Conservation (phyloP, 2,113 vertebrate genomes). For the Sialia sialis region DNA sequence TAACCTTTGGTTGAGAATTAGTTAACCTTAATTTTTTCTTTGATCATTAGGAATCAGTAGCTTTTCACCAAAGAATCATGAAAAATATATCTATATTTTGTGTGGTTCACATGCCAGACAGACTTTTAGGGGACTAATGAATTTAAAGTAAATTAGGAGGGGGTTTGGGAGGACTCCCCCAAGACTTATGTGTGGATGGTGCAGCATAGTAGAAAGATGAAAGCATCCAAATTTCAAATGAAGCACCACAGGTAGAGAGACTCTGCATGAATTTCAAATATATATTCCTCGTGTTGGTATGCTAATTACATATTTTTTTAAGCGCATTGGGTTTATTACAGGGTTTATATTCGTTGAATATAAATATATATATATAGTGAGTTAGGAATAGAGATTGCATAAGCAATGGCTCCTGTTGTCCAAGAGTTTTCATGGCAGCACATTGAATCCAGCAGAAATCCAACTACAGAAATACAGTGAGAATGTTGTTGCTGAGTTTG, state of each 20-base stretch:
- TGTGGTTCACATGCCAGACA: neutral
- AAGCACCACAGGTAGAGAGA: neutral
- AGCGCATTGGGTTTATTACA: neutral
- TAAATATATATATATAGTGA: neutral
- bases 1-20: neutral
- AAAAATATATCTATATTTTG: neutral
- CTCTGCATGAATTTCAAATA: conserved; percentile 31
- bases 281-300: neutral
- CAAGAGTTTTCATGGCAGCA: neutral
- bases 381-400: neutral
- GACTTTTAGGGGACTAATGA: neutral
- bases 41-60: neutral
- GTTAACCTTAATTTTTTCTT: neutral
- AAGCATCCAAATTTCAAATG: neutral
- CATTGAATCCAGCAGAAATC: neutral
- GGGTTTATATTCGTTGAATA: too few relatives aligned
- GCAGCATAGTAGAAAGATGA: conserved; percentile 3
- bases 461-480: neutral
- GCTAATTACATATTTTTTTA: neutral
- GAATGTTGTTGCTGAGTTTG: neutral
- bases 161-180: neutral
- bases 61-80: neutral
- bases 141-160: neutral
- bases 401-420: neutral
- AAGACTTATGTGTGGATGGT: neutral